Evolutionary conservation across 2,797 vertebrate species (phyloP), one percentile per base, ranked within the genome.

Genomic region (Tachyglossus aculeatus): DNA sequence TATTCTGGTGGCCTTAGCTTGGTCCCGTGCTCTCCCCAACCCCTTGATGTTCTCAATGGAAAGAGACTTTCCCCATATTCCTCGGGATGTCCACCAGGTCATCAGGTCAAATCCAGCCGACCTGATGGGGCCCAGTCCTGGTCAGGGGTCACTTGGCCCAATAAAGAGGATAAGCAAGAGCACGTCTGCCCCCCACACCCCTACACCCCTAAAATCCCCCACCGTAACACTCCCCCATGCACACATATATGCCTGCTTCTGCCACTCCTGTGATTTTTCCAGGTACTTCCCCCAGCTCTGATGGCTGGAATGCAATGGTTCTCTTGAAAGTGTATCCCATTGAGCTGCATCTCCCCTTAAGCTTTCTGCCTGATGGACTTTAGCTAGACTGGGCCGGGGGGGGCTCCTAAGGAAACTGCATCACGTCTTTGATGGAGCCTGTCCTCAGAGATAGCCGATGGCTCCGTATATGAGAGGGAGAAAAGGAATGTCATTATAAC

Each of bases 401-500:
- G 66, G 63, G 55, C 43, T 37, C 48, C 76, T 73, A 65, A 52
- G 32, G 56, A 77, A 75, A 81, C 64, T 44, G 36, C 55, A 33
- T 51, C 45, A 47, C 74, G 74, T 41, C 71, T 71, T 77, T 52
- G 69, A 86, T 80, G 67, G 85, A 85, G 78, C 85, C 80, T 79
- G 80, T 90, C 87, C 88, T 77, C 77, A 84, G 86, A 84, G 86
- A 89, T 80, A 87, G 82, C 64, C 78, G 86, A 74, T 78, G 80
- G 37, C 74, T 63, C 84, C 78, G 83, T 85, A 45, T 73, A 78
- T 67, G 70, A 75, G 81, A 82, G 73, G 0, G 18, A 90, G 79
- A 89, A 86, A 83, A 86, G 71, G 82, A 83, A 88, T 82, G 79
- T 89, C 89, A 89, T 92, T 91, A 89, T 58, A 74, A 80, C 77